Evolutionary conservation across 2,797 vertebrate species (phyloP), one percentile per base, ranked within the genome.

Genomic region (Gallinago stenura): DNA sequence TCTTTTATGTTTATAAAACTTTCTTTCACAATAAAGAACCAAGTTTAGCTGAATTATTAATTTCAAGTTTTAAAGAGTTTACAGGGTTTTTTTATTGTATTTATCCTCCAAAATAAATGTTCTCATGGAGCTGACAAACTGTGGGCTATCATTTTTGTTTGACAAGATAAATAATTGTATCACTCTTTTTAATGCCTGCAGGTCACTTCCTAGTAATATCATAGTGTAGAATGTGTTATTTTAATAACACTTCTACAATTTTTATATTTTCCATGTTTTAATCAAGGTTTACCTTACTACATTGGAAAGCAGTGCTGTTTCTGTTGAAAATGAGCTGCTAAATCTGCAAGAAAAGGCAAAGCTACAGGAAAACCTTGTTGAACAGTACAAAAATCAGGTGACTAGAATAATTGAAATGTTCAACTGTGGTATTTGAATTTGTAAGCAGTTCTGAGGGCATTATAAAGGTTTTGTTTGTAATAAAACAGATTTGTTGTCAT

Each of bases 361-460:
- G 71, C 97, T 98, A 66, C 98, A 97, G 83, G 97, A 98, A 95
- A 89, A 90, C 14, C 94, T 98, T 70, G 77, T 95, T 39, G 98
- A 98, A 82, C 95, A 97, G 10, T 96, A 61, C 89, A 98, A 98
- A 94, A 90, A 57, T 86, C 98, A 99, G 99, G 99, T 99, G 58
- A 98, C 10, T 39, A 62, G 20, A 43, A 14, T 57, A 57, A 77
- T 24, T 82, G 22, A 80, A 83, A 48, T 65, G 21, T 75, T 89
- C 21, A 54, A 68, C 14, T 75, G 10, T 9, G 8, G 11, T 11
- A 66, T 75, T 53, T 9, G 12, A 41, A 43, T 46, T 45, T 68
- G 5, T 53, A 69, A 91, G 30, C 20, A 12, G 2, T 41, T 82
- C 79, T 37, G 39, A 90, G 8, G 37, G 83, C 84, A 82, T 30